Evolutionary conservation across 2,797 vertebrate species (phyloP).

Genomic region (Lagorchestes hirsutus): DNA sequence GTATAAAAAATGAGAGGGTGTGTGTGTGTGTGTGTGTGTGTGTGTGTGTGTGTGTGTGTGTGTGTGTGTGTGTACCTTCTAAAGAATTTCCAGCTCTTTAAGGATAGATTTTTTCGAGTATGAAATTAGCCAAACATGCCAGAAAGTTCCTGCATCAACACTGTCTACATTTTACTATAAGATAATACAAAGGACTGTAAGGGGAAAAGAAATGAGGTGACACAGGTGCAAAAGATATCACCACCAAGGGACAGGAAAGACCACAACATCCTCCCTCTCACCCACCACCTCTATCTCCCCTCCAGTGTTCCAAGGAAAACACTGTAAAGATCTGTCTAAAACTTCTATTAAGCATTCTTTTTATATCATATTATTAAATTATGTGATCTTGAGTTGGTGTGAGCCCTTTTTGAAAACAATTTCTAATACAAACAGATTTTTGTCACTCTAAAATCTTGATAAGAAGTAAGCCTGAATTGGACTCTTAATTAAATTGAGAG

Average conservation of each 20-base stretch:
- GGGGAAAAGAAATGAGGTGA: neutral
- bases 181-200: neutral
- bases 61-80: neutral
- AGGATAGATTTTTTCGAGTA: slow-evolving; percentile 18
- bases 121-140: slow-evolving; percentile 25
- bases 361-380: slow-evolving; percentile 4
- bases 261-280: neutral
- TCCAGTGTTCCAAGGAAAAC: neutral
- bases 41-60: no score
- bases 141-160: neutral
- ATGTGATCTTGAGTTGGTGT: neutral
- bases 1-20: neutral
- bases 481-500: neutral
- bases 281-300: neutral
- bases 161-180: neutral
- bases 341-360: slow-evolving; percentile 14
- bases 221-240: neutral
- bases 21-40: no score
- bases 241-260: neutral
- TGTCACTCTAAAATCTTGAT: neutral
- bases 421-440: neutral
- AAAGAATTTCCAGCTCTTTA: slow-evolving; percentile 25
- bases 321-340: neutral
- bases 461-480: neutral
- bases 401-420: neutral